Evolutionary conservation across 2,888 invertebrate species (phyloP).

Genomic region (Rhagonycha fulva): DNA sequence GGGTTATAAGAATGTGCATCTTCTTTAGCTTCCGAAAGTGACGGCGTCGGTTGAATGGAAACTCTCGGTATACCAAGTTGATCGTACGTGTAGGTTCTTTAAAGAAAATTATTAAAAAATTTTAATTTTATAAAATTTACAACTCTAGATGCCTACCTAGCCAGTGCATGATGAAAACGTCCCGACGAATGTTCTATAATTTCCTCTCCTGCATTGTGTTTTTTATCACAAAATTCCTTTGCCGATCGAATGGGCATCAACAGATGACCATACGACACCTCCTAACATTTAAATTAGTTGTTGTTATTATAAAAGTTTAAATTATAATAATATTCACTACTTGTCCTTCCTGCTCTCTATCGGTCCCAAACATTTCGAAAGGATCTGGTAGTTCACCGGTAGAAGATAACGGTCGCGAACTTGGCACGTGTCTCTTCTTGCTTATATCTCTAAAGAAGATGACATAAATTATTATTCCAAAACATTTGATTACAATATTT

Average conservation of each 20-base stretch:
- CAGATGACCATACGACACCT: slow-evolving; percentile 86
- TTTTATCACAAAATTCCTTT: slow-evolving; percentile 57
- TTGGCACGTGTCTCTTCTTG: slow-evolving; percentile 60
- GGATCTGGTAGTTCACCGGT: slow-evolving; percentile 85
- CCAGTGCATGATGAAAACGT: slow-evolving; percentile 57
- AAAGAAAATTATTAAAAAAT: neutral
- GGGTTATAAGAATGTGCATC: slow-evolving; percentile 67
- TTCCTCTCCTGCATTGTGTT: slow-evolving; percentile 49
- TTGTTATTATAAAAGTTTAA: slow-evolving; percentile 10
- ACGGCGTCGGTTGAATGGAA: slow-evolving; percentile 50
- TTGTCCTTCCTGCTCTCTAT: slow-evolving; percentile 81
- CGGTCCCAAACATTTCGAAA: slow-evolving; percentile 82
- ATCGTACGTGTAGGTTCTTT: neutral
- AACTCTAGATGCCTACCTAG: slow-evolving; percentile 55
- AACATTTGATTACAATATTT: slow-evolving; percentile 5
- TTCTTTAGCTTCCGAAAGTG: slow-evolving; percentile 55
- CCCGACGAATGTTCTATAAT: slow-evolving; percentile 12
- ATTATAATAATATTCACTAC: slow-evolving; percentile 47
- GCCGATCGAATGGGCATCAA: slow-evolving; percentile 71
- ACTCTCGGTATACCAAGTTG: neutral
- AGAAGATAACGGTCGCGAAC: slow-evolving; percentile 80
- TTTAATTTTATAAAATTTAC: neutral
- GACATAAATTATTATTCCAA: slow-evolving; percentile 10
- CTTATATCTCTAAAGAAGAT: slow-evolving; percentile 40
- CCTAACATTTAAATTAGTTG: slow-evolving; percentile 55